phyloP scores from a whole-genome alignment of 2,888 invertebrate genomes.

The Agrotis ipsilon region DNA sequence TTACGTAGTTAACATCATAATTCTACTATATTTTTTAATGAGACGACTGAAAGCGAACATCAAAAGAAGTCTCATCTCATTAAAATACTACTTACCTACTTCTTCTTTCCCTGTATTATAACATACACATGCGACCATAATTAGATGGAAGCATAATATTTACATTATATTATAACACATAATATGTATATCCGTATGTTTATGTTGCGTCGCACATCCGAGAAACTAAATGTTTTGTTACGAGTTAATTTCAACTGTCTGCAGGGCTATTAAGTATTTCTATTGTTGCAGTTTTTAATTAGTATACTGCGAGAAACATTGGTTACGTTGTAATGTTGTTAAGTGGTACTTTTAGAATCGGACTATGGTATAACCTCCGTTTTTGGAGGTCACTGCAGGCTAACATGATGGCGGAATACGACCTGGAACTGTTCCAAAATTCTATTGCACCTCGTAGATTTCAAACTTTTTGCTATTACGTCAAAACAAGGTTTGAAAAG shows the following conservation, averaged over 20 bases:
- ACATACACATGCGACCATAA: slow-evolving; percentile 33
- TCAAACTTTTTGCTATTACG: too few relatives aligned
- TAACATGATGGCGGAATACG: not conserved
- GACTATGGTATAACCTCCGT: not conserved
- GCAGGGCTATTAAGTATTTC: slow-evolving; percentile 13
- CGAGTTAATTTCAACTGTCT: slow-evolving; percentile 20
- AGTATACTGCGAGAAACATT: slow-evolving; percentile 1
- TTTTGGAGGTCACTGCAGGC: not conserved
- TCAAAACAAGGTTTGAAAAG: not conserved
- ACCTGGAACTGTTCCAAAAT: slow-evolving; percentile 12
- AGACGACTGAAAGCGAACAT: not conserved
- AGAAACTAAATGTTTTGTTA: slow-evolving; percentile 36
- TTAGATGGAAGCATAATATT: slow-evolving; percentile 39
- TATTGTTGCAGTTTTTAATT: slow-evolving; percentile 36
- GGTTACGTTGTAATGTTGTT: not conserved
- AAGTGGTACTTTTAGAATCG: not conserved
- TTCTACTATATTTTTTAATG: too few relatives aligned
- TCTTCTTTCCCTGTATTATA: not conserved
- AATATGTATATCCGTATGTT: slow-evolving; percentile 22
- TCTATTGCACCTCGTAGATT: not conserved
- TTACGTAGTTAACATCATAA: too few relatives aligned
- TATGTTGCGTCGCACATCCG: slow-evolving; percentile 22
- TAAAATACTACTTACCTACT: not conserved
- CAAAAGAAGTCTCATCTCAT: not conserved
- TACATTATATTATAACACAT: slow-evolving; percentile 6